phyloP scores from a whole-genome alignment of 53 echinoderm and acorn worm genomes.

The Stichopus horrens region DNA sequence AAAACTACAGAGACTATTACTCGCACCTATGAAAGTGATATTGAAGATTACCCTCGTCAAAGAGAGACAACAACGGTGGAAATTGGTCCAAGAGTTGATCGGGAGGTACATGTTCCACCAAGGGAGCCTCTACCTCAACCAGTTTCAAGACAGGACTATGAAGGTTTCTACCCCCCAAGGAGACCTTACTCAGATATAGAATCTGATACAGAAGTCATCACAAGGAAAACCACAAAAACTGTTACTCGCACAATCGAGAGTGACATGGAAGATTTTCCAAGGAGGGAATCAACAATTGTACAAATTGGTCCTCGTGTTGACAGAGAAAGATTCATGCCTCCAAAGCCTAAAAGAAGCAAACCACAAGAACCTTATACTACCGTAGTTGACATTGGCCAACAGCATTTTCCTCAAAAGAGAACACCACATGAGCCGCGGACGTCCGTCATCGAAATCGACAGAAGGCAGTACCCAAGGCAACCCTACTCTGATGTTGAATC shows the following conservation, averaged over 20 bases:
- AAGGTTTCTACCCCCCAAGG: conserved; percentile 7
- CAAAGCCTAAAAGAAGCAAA: conserved; percentile 5
- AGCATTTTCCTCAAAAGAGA: neutral
- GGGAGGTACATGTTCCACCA: conserved; percentile 16
- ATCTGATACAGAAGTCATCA: conserved; percentile 60
- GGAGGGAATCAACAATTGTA: conserved; percentile 44
- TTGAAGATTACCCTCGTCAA: conserved; percentile 30
- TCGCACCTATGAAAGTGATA: conserved; percentile 59
- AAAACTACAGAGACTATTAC: conserved; percentile 71
- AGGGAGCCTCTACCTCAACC: conserved; percentile 20
- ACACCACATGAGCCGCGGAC: conserved; percentile 54
- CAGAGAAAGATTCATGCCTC: conserved; percentile 18
- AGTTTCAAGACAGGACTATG: conserved; percentile 14
- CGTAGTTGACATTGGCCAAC: conserved; percentile 35
- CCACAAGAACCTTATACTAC: conserved; percentile 52
- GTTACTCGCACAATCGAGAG: conserved; percentile 63
- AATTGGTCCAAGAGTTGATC: conserved; percentile 42
- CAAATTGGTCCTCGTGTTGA: conserved; percentile 43
- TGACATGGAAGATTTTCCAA: conserved; percentile 50
- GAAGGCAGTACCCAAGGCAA: conserved; percentile 59
- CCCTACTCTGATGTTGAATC: conserved; percentile 57
- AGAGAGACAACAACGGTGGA: conserved; percentile 30
- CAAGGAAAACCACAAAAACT: conserved; percentile 66
- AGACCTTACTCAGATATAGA: conserved; percentile 49
- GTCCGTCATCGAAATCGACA: conserved; percentile 73